phyloP scores from a whole-genome alignment of 30 jellyfish, hydroid and myxozoan genomes.

The Aurelia aurita complex sp. Pacific region DNA sequence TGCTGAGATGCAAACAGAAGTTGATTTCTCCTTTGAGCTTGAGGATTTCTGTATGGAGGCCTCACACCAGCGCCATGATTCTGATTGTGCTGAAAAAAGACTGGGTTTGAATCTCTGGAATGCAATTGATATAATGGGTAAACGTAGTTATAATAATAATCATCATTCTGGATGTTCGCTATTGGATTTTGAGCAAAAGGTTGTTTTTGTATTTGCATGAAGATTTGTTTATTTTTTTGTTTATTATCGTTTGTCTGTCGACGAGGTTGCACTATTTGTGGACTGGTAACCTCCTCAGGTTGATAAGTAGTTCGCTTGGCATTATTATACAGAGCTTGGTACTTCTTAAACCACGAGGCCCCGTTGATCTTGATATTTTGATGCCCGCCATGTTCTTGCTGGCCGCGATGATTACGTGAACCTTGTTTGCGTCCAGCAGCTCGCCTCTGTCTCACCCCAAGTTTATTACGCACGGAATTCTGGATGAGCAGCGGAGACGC shows the following conservation, averaged over 20 bases:
- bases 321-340: constrained; percentile 24
- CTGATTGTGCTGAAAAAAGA: neutral
- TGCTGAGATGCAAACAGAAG: too few species aligned
- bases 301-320: too few species aligned
- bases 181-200: too few species aligned
- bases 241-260: too few species aligned
- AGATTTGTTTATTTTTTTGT: too few species aligned
- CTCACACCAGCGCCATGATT: neutral
- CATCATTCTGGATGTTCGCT: neutral
- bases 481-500: constrained; percentile 71
- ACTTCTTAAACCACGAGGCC: constrained; percentile 50
- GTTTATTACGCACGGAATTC: constrained; percentile 27
- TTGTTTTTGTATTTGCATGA: too few species aligned
- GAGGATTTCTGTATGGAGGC: too few species aligned
- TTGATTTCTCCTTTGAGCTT: too few species aligned
- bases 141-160: constrained; percentile 31
- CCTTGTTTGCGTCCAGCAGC: constrained; percentile 5
- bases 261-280: too few species aligned
- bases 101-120: constrained; percentile 14
- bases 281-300: too few species aligned
- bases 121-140: constrained; percentile 61
- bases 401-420: constrained; percentile 1
- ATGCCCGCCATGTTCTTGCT: neutral
- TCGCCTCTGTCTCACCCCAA: neutral
- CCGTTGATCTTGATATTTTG: constrained; percentile 6